These are phyloP conservation scores for Urocynchramus pylzowi DNA, from an alignment of 2,113 vertebrate species.

Conservation along the genomic window DNA sequence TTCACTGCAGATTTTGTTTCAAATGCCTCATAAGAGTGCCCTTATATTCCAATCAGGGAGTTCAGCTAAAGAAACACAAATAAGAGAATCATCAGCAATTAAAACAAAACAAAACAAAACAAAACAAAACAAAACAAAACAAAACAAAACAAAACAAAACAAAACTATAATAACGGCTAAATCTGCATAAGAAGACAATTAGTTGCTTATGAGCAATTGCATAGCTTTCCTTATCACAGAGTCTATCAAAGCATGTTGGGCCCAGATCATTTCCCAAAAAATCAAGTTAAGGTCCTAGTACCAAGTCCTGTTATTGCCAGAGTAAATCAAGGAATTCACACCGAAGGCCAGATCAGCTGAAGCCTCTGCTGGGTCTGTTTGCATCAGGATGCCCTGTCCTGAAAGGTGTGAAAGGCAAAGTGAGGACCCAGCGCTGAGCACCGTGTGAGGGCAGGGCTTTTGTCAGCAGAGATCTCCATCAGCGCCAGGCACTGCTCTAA, in stretches of 20 bases:
- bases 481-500: accelerated
- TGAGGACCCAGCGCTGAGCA: background rate
- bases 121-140: background rate
- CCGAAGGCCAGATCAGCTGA: background rate
- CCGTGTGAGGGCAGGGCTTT: background rate
- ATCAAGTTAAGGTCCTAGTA: background rate
- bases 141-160: background rate
- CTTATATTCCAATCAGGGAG: background rate
- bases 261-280: background rate
- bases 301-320: background rate
- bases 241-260: background rate
- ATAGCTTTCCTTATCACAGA: background rate
- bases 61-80: background rate
- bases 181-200: background rate
- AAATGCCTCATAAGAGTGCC: background rate
- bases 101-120: background rate
- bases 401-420: background rate
- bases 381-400: background rate
- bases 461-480: background rate
- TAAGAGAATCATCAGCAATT: background rate
- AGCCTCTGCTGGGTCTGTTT: background rate
- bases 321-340: background rate
- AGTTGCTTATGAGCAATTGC: background rate
- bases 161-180: background rate
- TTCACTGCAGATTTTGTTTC: background rate